Percentiles rank a stretch among this genome's conserved stretches.
These are phyloP conservation scores for Sthenelais limicola DNA, from an alignment of 2,888 invertebrate genomes.

Conservation along the genomic window DNA sequence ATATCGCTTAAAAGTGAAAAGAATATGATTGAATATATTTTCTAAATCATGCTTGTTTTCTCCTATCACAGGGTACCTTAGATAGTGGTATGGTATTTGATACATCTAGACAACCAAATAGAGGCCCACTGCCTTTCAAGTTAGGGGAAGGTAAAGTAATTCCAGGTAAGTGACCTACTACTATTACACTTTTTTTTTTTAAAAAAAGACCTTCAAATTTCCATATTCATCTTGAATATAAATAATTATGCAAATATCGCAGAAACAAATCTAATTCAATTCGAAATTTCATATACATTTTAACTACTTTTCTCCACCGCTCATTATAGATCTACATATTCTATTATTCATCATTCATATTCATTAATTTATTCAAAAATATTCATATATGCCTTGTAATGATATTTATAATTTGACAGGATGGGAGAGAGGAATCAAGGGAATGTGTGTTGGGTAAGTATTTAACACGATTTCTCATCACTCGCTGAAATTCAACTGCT, in stretches of 20 bases:
- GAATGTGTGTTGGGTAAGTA: constrained; percentile 61
- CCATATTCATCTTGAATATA: too few species aligned
- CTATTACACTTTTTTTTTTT: neutral
- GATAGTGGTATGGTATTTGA: constrained; percentile 51
- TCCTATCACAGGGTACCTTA: constrained; percentile 47
- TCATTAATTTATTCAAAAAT: too few species aligned
- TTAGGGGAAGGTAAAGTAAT: constrained; percentile 51
- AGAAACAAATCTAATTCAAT: too few species aligned
- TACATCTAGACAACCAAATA: constrained; percentile 48
- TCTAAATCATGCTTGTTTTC: neutral
- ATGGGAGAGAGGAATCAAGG: constrained; percentile 58
- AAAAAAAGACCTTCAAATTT: too few species aligned
- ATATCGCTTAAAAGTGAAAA: too few species aligned
- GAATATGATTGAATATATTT: neutral
- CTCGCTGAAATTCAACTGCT: too few species aligned
- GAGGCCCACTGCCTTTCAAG: constrained; percentile 49
- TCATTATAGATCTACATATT: too few species aligned
- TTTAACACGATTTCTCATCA: neutral
- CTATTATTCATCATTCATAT: too few species aligned
- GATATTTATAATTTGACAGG: constrained; percentile 52
- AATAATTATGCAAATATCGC: too few species aligned
- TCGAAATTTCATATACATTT: neutral
- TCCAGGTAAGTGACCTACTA: constrained; percentile 44
- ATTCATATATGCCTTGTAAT: too few species aligned
- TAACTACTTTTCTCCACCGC: neutral